Evolutionary conservation across 2,797 vertebrate genomes (phyloP).

Genomic region (Argya squamiceps): DNA sequence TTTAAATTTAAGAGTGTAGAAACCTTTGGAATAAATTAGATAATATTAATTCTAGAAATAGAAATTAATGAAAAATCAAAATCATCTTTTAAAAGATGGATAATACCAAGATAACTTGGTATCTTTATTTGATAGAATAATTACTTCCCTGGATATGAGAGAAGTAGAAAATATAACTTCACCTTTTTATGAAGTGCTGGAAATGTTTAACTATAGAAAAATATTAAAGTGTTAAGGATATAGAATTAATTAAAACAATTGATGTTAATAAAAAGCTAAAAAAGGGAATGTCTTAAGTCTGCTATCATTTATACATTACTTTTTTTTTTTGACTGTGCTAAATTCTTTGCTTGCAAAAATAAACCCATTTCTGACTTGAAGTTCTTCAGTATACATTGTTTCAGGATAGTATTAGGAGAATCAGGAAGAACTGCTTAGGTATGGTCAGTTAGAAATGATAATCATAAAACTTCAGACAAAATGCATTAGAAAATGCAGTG

Average conservation of each 20-base stretch:
- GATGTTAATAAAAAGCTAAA: neutral
- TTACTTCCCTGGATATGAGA: neutral
- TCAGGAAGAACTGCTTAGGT: neutral
- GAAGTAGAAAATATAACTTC: neutral
- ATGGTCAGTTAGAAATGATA: neutral
- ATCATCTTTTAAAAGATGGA: neutral
- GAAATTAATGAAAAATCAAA: neutral
- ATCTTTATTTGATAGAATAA: neutral
- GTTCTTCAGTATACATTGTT: neutral
- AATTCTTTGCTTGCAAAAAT: neutral
- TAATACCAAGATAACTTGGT: neutral
- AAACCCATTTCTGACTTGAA: neutral
- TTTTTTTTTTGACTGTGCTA: neutral
- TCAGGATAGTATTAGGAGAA: neutral
- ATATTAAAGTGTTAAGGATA: neutral
- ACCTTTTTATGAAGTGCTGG: neutral
- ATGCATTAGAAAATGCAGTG: neutral
- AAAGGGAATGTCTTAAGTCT: accelerated
- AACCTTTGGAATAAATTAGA: neutral
- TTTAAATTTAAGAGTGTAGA: neutral
- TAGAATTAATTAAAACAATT: neutral
- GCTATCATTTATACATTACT: neutral
- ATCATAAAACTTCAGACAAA: neutral
- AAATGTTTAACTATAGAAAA: neutral
- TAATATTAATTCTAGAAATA: neutral